Conservation (phyloP, 2,113 vertebrate species). For the Xiphophorus maculatus region DNA sequence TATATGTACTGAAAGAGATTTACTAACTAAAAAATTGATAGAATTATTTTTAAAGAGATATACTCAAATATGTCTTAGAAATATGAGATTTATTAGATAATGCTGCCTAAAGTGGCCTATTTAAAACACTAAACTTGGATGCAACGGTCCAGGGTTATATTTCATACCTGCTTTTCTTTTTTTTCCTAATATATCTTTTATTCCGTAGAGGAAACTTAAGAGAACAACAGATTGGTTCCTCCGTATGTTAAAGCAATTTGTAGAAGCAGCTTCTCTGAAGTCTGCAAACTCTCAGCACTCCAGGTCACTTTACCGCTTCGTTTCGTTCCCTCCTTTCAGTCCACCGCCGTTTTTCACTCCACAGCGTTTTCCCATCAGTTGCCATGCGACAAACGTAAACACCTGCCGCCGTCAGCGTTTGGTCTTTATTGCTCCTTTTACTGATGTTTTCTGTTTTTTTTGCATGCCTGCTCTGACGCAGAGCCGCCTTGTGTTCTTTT, state of each 20-base stretch:
- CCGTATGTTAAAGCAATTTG: slow-evolving; percentile 68
- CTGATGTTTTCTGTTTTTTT: slow-evolving; percentile 65
- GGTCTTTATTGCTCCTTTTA: slow-evolving; percentile 74
- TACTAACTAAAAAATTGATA: slow-evolving; percentile 78
- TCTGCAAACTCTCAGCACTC: slow-evolving; percentile 75
- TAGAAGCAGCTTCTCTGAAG: slow-evolving; percentile 60
- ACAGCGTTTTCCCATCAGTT: slow-evolving; percentile 60
- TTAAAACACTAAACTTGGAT: slow-evolving; percentile 78
- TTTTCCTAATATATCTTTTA: slow-evolving; percentile 72
- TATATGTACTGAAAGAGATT: slow-evolving; percentile 75
- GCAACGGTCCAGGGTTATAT: slow-evolving; percentile 72
- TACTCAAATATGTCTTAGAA: slow-evolving; percentile 75
- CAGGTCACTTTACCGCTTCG: slow-evolving; percentile 73
- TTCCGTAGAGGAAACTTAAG: slow-evolving; percentile 67
- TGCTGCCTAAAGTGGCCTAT: slow-evolving; percentile 78
- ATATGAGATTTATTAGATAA: slow-evolving; percentile 75
- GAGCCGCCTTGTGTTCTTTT: slow-evolving; percentile 89
- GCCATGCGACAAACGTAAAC: slow-evolving; percentile 58
- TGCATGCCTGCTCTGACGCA: slow-evolving; percentile 81
- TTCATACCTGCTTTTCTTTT: slow-evolving; percentile 70
- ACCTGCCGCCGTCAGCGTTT: slow-evolving; percentile 50
- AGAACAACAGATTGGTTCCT: slow-evolving; percentile 63
- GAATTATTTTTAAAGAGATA: slow-evolving; percentile 83
- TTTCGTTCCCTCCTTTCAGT: slow-evolving; percentile 59
- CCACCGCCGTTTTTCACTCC: slow-evolving; percentile 22